Evolutionary conservation across 1,140 invertebrate species (phyloP).

Genomic region (Cataglyphis hispanica): DNA sequence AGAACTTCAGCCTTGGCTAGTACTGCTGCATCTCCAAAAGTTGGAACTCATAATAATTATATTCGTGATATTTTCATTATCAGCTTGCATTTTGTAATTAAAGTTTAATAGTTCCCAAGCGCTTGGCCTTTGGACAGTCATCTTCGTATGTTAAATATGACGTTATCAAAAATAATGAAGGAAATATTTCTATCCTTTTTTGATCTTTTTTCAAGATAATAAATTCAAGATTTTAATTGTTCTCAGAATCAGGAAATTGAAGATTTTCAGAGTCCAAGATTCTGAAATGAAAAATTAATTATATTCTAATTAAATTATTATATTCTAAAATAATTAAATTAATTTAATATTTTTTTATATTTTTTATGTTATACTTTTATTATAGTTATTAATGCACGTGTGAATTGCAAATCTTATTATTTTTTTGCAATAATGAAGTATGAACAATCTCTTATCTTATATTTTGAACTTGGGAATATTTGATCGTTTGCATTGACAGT

Average conservation of each 20-base stretch:
- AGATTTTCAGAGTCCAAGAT: background rate
- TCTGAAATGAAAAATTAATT: background rate
- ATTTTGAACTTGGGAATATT: constrained; percentile 31
- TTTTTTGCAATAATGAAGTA: background rate
- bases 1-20: constrained; percentile 62
- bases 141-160: background rate
- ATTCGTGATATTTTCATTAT: constrained; percentile 13
- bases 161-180: background rate
- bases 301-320: too few species aligned
- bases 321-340: constrained; percentile 4
- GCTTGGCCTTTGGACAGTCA: background rate
- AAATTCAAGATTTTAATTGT: background rate
- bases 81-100: constrained; percentile 24
- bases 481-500: background rate
- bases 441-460: background rate
- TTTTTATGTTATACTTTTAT: constrained; percentile 11
- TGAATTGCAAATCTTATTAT: background rate
- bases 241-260: constrained; percentile 17
- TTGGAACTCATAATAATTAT: constrained; percentile 58
- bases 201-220: background rate
- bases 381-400: background rate
- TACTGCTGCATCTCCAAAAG: constrained; percentile 46
- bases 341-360: background rate
- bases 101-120: constrained; percentile 30
- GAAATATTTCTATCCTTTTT: background rate